Evolutionary conservation across 1,140 invertebrate genomes (phyloP), one percentile per base, ranked within the genome.

Genomic region (Batillaria attramentaria): DNA sequence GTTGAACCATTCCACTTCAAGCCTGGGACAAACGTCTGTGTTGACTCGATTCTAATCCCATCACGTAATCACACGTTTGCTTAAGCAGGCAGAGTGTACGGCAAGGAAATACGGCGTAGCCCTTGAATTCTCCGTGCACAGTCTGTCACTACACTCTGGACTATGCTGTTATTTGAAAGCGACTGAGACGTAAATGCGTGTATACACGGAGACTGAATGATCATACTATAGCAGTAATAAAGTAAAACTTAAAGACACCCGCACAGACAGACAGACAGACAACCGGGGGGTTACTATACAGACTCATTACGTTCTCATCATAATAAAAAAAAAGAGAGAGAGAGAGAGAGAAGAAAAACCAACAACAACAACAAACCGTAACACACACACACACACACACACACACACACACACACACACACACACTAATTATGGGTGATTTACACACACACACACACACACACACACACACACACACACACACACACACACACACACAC

Each of bases 321-420:
- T 50, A 13, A 13, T 24, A 10, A 10, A 50, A 10, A 50, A 50
- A 50, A 10, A 50, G 24, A 10, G 24, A 50, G 46, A 50, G 10
- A 10, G 24, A 50, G 46, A 50, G 24, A 10, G 24, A 50, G 10
- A 50, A 50, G 10, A 50, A 13, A 50, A 50, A 10, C 10, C 46
- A 50, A 24, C 46, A 50, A 50, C 46, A 50, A 50, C 46, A 50
- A 50, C 46, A 50, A 13, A 10, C 10, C 10, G 10, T 50, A 50
- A 10, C 46, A 50, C 46, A 13, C 10, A 50, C 46, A 50, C 46
- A 50, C 46, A 50, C 46, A 50, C 46, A 50, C 46, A 50, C 46
- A 50, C 46, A 50, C 46, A 50, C 46, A 50, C 46, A 50, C 46
- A 50, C 46, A 50, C 46, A 50, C 46, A 50, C 46, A 50, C 46